Base-by-base conservation (phyloP, 2,888 invertebrate species). In the Autographa pulchrina region DNA sequence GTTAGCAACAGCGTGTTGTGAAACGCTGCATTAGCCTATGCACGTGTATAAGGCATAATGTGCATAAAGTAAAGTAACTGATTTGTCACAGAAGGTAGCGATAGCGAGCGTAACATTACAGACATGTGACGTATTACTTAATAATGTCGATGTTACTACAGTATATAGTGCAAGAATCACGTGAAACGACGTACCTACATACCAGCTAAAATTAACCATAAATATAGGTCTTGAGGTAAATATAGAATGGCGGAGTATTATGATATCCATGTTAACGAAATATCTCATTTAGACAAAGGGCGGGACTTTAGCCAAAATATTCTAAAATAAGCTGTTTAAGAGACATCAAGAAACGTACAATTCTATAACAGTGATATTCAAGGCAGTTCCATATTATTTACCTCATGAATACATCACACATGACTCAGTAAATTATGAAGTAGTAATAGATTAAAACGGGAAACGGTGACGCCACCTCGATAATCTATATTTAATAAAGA, bases 221-320 rank as follows among this genome's bases (percentile, higher is more conserved):
- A 62, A 68, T 70, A 68, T 75, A 63, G 71, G 77, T 79, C 75
- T 32, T 25, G 35, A 18, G 6, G 43, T 63, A 63, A 60, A 48
- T 62, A 18, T 38, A 43, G 60, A 65, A 25, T 18, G 11, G 35
- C 58, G 31, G 52, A 78, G 58, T 64, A 61, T 67, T 70, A 64
- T 38, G 31, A 18, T 20, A 31, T 41, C 25, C 16, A 32, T 60
- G 18, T 65, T 72, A 18, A 32, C 35, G 38, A 48, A 11, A 52
- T 63, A 70, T 41, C 5, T 43, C 43, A 18, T n/a, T 20, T 4
- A 54, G 20, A 20, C 11, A 20, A 18, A 20, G 43, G 54, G 58
- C 13, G 13, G 13, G 9, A 16, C 66, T 35, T 65, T 65, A 9
- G 13, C 38, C 16, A 20, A 70, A 56, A 70, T 14, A 54, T 63